Evolutionary conservation across 2,888 invertebrate genomes (phyloP), one percentile per base, ranked within the genome.

Genomic region (Dexiosoma caninum): DNA sequence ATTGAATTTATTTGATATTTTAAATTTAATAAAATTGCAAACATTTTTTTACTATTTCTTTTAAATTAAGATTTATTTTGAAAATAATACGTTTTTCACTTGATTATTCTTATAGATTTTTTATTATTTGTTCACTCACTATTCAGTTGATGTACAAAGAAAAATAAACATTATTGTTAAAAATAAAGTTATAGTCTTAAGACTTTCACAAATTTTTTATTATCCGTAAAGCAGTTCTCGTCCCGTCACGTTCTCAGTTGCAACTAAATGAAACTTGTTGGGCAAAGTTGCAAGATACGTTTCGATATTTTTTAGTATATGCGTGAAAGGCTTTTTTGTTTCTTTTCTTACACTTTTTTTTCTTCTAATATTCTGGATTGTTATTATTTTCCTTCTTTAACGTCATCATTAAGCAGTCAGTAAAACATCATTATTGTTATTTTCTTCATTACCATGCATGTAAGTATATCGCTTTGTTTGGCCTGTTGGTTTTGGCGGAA

Each of bases 211-310:
- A n/a, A 69, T 62, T 16, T 69, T 69, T 60, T 59, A 46, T 72
- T 69, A 67, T 72, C 81, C 81, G 81, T 57, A 42, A 64, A 69
- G 42, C 64, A 64, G 77, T 81, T 77, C 69, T 74, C 64, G 57
- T 53, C 72, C 59, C 77, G 69, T 77, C 81, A 74, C 77, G 81
- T 77, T 74, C 77, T 81, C 57, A 69, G 64, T 77, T 81, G 72
- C 72, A 77, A 81, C 81, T 81, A 19, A 81, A 57, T 59, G 23
- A 71, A 81, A 77, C 67, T 81, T 72, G 81, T 81, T 81, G 72
- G 55, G 53, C 67, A 60, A 55, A 64, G 67, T 71, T 72, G 67
- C 42, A 77, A 74, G 77, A 59, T 77, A 74, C 57, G 55, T 69
- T 57, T 77, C 51, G 7, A 32, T 46, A 27, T 35, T 72, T 72